Base-by-base conservation (phyloP, 2,888 invertebrate genomes). In the Phortica okadai region DNA sequence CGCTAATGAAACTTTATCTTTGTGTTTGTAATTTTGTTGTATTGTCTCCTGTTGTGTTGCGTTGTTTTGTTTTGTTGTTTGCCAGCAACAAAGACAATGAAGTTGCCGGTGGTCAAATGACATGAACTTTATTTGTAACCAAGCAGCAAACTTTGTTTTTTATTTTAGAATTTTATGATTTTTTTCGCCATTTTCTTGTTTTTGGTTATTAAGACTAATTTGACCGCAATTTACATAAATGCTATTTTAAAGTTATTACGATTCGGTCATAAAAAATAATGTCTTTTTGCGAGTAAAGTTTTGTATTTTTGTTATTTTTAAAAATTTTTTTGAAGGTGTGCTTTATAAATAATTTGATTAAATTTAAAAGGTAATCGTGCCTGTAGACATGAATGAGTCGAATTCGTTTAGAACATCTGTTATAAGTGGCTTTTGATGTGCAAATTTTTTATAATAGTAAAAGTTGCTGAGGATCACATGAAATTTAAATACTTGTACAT, bases 181-280 rank as follows among this genome's bases (percentile, higher is more conserved):
- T 70, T 54, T 42, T 66, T 66, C 66, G 41, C 41, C 10, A 25
- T 21, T 64, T 64, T 64, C 5, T 64, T 33, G 11, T 41, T 45
- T 11, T 72, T 72, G 44, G 64, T 78, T 64, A 69, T 80, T 83
- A 59, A 82, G 77, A 86, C 85, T 88, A 86, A 86, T 86, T 86
- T 86, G 87, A 80, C 82, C 74, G 83, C 87, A 87, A 88, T 86
- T 86, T 86, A 78, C 85, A 86, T 86, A 86, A 86, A 87, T 83
- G 78, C 77, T 79, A 79, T 72, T 72, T 75, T 74, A 77, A 87
- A 81, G 83, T 86, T 84, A 84, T 86, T 84, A 84, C 69, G 75
- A 50, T 75, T 75, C 64, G 64, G 86, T 84, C 79, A 80, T 77
- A 79, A 86, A 84, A 88, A 83, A 83, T 77, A 77, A 64, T 73